phyloP scores from a whole-genome alignment of 2,113 vertebrate species.

The Clarias batrachus region DNA sequence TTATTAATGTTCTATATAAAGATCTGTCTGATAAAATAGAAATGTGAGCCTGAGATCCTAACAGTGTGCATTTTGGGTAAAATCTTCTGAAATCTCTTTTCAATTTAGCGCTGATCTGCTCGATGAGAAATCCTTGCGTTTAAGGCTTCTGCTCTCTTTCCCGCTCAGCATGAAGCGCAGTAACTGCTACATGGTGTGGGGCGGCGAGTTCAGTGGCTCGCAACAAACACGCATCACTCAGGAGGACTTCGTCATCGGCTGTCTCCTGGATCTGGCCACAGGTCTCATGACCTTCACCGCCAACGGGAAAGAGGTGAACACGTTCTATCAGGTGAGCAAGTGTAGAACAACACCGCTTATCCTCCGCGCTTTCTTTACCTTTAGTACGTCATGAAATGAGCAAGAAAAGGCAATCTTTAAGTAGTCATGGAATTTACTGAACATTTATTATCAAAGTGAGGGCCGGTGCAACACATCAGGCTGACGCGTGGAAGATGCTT shows the following conservation, averaged over 20 bases:
- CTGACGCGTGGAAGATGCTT: not conserved
- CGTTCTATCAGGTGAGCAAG: constrained; percentile 87
- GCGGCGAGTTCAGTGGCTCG: constrained; percentile 84
- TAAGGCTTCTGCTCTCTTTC: not conserved
- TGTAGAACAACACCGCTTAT: not conserved
- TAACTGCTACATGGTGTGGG: constrained; percentile 96
- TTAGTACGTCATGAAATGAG: not conserved
- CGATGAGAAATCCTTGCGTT: too few species aligned
- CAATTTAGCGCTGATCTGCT: not conserved
- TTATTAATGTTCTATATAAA: not conserved
- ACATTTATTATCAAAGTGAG: not conserved
- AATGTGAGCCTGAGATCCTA: not conserved
- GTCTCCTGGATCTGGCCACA: constrained; percentile 87
- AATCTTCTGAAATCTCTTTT: not conserved
- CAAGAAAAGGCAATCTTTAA: too few species aligned
- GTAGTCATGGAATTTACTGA: not conserved
- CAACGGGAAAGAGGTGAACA: constrained; percentile 93
- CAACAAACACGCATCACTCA: constrained; percentile 89
- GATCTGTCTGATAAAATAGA: not conserved
- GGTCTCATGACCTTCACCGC: constrained; percentile 94
- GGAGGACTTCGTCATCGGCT: constrained; percentile 88
- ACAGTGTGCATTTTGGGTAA: not conserved
- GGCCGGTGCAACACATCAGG: not conserved
- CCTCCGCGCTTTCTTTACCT: not conserved
- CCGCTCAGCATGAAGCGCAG: constrained; percentile 84